Evolutionary conservation across 2,113 vertebrate species (phyloP), one percentile per base, ranked within the genome.

Genomic region (Solenodon paradoxus): DNA sequence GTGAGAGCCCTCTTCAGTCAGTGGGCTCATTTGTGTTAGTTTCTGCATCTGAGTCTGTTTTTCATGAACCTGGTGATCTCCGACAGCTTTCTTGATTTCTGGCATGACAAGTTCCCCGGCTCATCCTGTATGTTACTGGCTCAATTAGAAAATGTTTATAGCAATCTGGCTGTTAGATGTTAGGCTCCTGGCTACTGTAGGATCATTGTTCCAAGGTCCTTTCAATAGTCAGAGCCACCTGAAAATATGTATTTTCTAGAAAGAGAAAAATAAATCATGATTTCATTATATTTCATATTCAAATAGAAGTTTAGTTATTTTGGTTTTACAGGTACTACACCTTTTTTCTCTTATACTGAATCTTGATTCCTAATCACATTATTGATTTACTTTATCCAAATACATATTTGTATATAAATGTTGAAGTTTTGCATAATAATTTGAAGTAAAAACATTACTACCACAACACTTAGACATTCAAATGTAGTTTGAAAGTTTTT

Each of bases 401-500:
- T n/a, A n/a, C n/a, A n/a, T n/a, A n/a, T n/a, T n/a, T n/a, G n/a
- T n/a, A n/a, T n/a, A n/a, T n/a, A n/a, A n/a, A n/a, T n/a, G n/a
- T n/a, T n/a, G n/a, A n/a, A n/a, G n/a, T 49, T 32, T 20, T n/a
- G n/a, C n/a, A n/a, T n/a, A n/a, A n/a, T n/a, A n/a, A n/a, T n/a
- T n/a, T n/a, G n/a, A n/a, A n/a, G n/a, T n/a, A n/a, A n/a, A n/a
- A n/a, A n/a, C n/a, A n/a, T n/a, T n/a, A n/a, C n/a, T n/a, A n/a
- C n/a, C n/a, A n/a, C n/a, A 81, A 69, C 24, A n/a, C 11, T 81
- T 85, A 64, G 88, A 92, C n/a, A 51, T 81, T 75, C 88, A 80
- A 86, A 82, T 51, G 9, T 28, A 80, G 82, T 69, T 71, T 63
- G n/a, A 68, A 51, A 40, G 26, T 59, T 20, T 83, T n/a, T 42